Conservation (phyloP, 23 tunicate species). For the Trididemnum clinides region DNA sequence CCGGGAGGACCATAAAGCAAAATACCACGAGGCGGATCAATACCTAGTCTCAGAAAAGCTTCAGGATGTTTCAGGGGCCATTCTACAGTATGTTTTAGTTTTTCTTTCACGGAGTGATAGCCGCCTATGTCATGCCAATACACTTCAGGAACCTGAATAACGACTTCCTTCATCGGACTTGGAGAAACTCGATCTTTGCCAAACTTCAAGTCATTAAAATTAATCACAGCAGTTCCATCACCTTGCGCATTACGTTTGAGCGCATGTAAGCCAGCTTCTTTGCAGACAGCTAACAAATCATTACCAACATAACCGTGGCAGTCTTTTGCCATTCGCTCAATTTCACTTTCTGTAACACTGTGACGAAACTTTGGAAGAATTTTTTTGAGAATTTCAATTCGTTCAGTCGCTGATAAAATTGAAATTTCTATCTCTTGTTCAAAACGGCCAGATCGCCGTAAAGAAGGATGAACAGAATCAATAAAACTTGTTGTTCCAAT, state of each 20-base stretch:
- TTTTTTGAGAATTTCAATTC: constrained; percentile 58
- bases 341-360: not conserved
- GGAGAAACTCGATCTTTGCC: constrained; percentile 77
- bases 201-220: constrained; percentile 39
- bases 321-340: constrained; percentile 30
- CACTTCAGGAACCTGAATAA: constrained; percentile 84
- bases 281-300: constrained; percentile 79
- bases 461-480: constrained; percentile 69
- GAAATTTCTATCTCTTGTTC: constrained; percentile 79
- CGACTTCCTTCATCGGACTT: constrained; percentile 87
- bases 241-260: not conserved
- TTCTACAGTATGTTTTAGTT: constrained; percentile 82
- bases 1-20: constrained; percentile 99
- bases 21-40: constrained; percentile 94
- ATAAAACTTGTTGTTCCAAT: constrained; percentile 81
- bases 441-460: constrained; percentile 73
- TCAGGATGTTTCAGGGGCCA: constrained; percentile 93
- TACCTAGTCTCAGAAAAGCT: constrained; percentile 65
- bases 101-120: constrained; percentile 60
- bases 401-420: constrained; percentile 58
- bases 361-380: constrained; percentile 13
- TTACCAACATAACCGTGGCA: constrained; percentile 92
- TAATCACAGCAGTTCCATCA: not conserved
- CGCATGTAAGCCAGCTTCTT: constrained; percentile 71
- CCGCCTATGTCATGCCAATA: constrained; percentile 90